Percentiles rank a stretch among this genome's conserved stretches.
phyloP scores from a whole-genome alignment of 2,888 invertebrate genomes.

The Cantharis rustica region DNA sequence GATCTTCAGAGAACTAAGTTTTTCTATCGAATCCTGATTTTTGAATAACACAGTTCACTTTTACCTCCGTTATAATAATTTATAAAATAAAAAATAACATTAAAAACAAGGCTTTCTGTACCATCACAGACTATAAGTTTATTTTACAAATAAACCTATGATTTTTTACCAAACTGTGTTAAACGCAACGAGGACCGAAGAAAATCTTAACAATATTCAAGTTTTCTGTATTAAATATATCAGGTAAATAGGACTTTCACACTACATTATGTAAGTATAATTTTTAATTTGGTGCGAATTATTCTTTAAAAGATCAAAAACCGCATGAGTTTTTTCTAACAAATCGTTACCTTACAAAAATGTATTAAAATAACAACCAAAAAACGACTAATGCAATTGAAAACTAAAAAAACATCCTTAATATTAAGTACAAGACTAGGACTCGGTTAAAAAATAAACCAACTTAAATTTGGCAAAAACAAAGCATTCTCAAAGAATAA shows the following conservation, averaged over 20 bases:
- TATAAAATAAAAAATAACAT: neutral
- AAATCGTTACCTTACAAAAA: neutral
- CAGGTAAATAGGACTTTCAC: neutral
- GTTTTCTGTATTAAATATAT: neutral
- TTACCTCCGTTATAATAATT: neutral
- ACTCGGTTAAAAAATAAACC: neutral
- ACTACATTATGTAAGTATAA: neutral
- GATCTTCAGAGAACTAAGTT: neutral
- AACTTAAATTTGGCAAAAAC: slow-evolving; percentile 7
- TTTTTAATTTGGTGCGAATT: neutral
- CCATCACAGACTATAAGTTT: neutral
- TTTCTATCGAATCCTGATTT: neutral
- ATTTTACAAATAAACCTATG: neutral
- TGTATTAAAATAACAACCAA: neutral
- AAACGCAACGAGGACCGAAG: neutral
- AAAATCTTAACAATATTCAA: neutral
- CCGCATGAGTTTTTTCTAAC: neutral
- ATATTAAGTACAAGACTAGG: slow-evolving; percentile 8
- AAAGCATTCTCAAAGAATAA: neutral
- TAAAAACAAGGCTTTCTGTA: neutral
- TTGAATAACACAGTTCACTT: neutral
- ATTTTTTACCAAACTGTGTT: neutral
- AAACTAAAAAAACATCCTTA: slow-evolving; percentile 5
- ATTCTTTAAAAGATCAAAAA: neutral
- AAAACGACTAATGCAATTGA: neutral